Evolutionary conservation across 2,888 invertebrate genomes (phyloP).

Genomic region (Meganola albula): DNA sequence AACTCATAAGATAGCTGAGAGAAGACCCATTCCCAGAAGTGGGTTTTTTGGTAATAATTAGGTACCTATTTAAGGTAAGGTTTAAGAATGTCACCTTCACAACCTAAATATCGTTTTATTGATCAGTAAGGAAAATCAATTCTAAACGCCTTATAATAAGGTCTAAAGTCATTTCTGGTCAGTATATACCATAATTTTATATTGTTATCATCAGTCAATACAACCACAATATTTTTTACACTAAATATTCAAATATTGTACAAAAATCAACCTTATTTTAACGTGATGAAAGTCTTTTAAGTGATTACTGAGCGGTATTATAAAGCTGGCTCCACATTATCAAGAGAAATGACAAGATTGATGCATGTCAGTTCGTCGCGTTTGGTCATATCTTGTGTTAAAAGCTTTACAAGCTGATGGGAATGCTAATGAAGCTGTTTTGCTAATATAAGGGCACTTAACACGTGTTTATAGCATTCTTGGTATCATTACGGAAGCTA

Average conservation of each 20-base stretch:
- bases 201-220: conserved; percentile 22
- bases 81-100: conserved; percentile 31
- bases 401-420: conserved; percentile 49
- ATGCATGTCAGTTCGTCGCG: conserved; percentile 52
- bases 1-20: too few species aligned
- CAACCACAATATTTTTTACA: conserved; percentile 14
- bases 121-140: conserved; percentile 1
- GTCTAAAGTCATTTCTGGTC: conserved; percentile 3
- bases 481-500: conserved; percentile 27
- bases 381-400: conserved; percentile 47
- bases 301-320: conserved; percentile 2
- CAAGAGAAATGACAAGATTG: conserved; percentile 48
- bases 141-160: neutral
- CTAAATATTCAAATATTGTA: conserved; percentile 9
- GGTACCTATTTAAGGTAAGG: too few species aligned
- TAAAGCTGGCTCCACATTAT: conserved; percentile 28
- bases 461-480: conserved; percentile 40
- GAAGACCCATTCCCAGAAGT: too few species aligned
- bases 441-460: conserved; percentile 33
- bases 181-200: conserved; percentile 13
- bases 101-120: conserved; percentile 2
- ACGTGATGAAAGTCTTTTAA: conserved; percentile 3
- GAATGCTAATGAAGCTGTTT: conserved; percentile 52
- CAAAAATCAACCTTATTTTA: conserved; percentile 9
- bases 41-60: too few species aligned